Conservation (phyloP, 30 jellyfish, hydroid and myxozoan species). For the Turritopsis dohrnii region DNA sequence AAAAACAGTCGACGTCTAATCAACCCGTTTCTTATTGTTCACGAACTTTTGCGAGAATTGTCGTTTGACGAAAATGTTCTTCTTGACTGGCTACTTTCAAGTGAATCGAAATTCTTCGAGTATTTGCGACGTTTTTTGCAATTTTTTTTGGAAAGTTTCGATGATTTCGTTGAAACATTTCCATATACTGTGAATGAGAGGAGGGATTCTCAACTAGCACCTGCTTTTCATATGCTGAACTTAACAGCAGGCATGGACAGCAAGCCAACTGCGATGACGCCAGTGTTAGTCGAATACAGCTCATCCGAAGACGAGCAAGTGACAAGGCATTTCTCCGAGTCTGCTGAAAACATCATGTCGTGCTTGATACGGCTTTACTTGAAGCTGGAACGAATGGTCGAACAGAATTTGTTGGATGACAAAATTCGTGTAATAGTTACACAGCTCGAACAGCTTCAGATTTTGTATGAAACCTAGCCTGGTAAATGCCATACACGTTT, state of each 20-base stretch:
- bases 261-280: neutral
- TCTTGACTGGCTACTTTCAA: slow-evolving; percentile 26
- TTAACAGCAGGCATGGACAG: neutral
- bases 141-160: neutral
- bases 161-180: neutral
- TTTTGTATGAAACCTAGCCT: neutral
- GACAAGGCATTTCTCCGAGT: neutral
- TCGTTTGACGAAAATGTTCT: slow-evolving; percentile 27
- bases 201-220: too few species aligned
- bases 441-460: slow-evolving; percentile 10
- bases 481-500: too few species aligned
- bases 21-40: slow-evolving; percentile 22
- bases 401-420: slow-evolving; percentile 7
- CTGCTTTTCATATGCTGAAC: neutral
- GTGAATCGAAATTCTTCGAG: neutral
- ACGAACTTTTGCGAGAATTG: neutral
- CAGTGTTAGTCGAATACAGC: slow-evolving; percentile 3
- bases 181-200: neutral
- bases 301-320: slow-evolving; percentile 22
- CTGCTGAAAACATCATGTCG: slow-evolving; percentile 21
- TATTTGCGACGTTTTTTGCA: slow-evolving; percentile 4
- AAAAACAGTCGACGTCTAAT: neutral
- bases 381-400: slow-evolving; percentile 18
- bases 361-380: slow-evolving; percentile 15
- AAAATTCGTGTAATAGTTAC: neutral